A percentile compares a stretch with the other conserved stretches of the same genome.
Evolutionary conservation across 2,797 vertebrate genomes (phyloP).

Genomic region (Diceros bicornis): DNA sequence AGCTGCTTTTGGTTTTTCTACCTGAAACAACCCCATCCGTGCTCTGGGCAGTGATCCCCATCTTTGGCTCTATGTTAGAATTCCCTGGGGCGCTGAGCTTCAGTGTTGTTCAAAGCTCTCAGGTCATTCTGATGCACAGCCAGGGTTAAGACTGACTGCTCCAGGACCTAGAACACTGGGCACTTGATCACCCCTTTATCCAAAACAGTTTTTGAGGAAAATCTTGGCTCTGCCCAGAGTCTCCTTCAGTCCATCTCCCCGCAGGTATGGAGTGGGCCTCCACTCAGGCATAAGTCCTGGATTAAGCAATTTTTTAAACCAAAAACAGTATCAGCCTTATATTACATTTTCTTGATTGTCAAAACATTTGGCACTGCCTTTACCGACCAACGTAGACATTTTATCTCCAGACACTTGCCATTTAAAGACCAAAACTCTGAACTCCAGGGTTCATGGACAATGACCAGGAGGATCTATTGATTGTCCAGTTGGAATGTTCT

Average conservation of each 20-base stretch:
- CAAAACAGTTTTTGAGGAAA: not conserved
- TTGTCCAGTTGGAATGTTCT: not conserved
- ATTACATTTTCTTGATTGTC: not conserved
- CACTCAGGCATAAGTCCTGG: not conserved
- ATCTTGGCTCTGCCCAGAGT: not conserved
- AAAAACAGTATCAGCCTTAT: not conserved
- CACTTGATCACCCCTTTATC: not conserved
- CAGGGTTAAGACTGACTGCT: not conserved
- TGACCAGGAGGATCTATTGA: not conserved
- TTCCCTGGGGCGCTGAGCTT: not conserved
- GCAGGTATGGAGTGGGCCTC: not conserved
- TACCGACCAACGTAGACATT: not conserved
- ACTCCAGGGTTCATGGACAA: not conserved
- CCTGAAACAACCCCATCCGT: not conserved
- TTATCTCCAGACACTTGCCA: not conserved
- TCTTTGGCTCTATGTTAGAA: not conserved
- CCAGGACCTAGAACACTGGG: not conserved
- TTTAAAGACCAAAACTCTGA: constrained; percentile 25
- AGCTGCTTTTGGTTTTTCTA: not conserved
- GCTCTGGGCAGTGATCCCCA: not conserved
- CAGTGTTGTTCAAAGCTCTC: not conserved
- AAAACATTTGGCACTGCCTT: not conserved
- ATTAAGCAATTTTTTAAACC: not conserved
- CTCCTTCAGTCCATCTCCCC: not conserved
- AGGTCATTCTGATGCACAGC: not conserved